A percentile compares a stretch with the other conserved stretches of the same genome.
phyloP scores from a whole-genome alignment of 2,797 vertebrate genomes.

The Peromyscus melanophrys region DNA sequence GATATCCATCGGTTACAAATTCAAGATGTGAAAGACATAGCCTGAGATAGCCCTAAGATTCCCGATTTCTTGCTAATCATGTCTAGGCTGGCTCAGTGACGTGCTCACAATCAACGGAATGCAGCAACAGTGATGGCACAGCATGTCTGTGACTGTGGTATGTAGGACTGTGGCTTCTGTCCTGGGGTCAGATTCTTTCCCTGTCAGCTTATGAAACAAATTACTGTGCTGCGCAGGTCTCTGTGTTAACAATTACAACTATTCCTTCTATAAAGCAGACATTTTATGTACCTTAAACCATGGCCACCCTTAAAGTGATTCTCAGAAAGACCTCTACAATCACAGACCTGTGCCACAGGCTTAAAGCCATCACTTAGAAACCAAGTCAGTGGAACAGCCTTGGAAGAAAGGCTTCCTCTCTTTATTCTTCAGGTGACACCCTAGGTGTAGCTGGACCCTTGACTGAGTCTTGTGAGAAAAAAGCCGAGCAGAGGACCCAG shows the following conservation, averaged over 20 bases:
- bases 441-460: not conserved
- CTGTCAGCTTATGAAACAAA: not conserved
- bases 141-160: not conserved
- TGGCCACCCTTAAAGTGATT: not conserved
- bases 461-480: not conserved
- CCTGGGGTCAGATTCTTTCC: not conserved
- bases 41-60: not conserved
- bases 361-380: conserved; percentile 19
- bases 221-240: not conserved
- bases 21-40: not conserved
- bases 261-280: not conserved
- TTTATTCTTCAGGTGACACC: not conserved
- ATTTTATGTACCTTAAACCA: conserved; percentile 33
- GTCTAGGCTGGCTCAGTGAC: not conserved
- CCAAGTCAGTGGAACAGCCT: not conserved
- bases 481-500: not conserved
- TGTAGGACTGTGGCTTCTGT: not conserved
- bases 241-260: not conserved
- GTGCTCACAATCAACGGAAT: not conserved
- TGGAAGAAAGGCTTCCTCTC: not conserved
- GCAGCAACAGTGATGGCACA: not conserved
- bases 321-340: not conserved
- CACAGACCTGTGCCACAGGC: not conserved
- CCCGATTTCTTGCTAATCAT: not conserved
- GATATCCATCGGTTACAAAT: not conserved